These are phyloP conservation scores for Heteromurus nitidus DNA, from an alignment of 2,888 invertebrate genomes.

Conservation along the genomic window DNA sequence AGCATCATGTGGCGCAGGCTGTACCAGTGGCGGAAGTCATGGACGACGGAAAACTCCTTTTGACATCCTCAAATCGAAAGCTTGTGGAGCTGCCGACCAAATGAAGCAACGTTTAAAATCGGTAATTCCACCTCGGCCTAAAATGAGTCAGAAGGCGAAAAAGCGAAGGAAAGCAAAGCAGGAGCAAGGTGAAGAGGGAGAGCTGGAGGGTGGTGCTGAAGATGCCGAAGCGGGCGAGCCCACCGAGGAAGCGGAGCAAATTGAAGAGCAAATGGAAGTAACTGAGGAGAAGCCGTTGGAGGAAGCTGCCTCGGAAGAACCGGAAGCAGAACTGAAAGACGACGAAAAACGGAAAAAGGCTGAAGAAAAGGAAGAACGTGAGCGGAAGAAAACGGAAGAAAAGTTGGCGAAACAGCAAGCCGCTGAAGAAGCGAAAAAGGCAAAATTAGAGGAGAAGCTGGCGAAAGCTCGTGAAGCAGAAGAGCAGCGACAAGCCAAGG, in stretches of 20 bases:
- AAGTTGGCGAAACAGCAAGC: conserved; percentile 77
- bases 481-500: conserved; percentile 79
- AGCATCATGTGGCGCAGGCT: background rate
- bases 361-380: conserved; percentile 74
- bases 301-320: conserved; percentile 26
- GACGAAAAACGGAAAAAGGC: conserved; percentile 74
- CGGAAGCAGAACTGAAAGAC: conserved; percentile 20
- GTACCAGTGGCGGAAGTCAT: conserved; percentile 9
- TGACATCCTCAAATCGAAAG: conserved; percentile 69
- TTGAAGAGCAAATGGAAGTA: conserved; percentile 28
- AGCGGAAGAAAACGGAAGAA: conserved; percentile 76
- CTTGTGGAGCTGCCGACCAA: conserved; percentile 67
- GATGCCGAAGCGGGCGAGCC: conserved; percentile 22
- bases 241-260: conserved; percentile 15
- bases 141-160: conserved; percentile 76
- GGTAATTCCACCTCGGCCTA: conserved; percentile 80
- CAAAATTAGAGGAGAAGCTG: conserved; percentile 64
- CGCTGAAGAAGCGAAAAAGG: conserved; percentile 75
- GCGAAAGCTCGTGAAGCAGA: conserved; percentile 59
- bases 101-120: conserved; percentile 74
- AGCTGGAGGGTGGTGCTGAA: conserved; percentile 63
- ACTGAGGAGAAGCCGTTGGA: conserved; percentile 30
- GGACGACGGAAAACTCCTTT: conserved; percentile 62
- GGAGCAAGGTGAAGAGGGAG: conserved; percentile 47
- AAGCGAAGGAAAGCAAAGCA: conserved; percentile 53